Conservation (phyloP, 2,113 vertebrate genomes). For the Pseudopipra pipra region DNA sequence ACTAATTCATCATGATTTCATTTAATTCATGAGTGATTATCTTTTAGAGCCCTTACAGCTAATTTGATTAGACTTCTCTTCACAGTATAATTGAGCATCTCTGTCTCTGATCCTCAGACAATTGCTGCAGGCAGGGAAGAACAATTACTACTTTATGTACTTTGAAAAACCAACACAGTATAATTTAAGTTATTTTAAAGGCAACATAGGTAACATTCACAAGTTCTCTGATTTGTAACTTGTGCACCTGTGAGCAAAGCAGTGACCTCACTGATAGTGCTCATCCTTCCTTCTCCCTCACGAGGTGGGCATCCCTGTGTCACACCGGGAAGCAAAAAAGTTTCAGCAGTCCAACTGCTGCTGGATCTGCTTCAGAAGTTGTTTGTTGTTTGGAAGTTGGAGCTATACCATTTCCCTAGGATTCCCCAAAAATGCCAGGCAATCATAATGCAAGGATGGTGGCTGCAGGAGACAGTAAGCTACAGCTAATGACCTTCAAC, state of each 20-base stretch:
- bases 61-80: neutral
- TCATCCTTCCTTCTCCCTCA: accelerated
- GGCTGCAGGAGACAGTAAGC: neutral
- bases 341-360: neutral
- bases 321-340: neutral
- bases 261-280: neutral
- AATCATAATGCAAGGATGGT: neutral
- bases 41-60: neutral
- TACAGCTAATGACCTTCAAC: neutral
- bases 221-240: neutral
- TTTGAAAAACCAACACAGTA: neutral
- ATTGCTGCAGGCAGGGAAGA: neutral
- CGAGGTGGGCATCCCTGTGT: accelerated
- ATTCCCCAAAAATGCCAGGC: neutral
- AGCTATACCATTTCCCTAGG: neutral
- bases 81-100: neutral
- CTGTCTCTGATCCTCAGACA: neutral
- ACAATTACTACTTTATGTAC: neutral
- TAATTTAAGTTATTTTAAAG: neutral
- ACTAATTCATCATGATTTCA: neutral
- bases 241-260: neutral
- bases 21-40: neutral
- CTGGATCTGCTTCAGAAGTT: neutral
- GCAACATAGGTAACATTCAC: neutral
- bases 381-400: neutral